Evolutionary conservation across 2,888 invertebrate genomes (phyloP).

Genomic region (Andrena chrysosceles): DNA sequence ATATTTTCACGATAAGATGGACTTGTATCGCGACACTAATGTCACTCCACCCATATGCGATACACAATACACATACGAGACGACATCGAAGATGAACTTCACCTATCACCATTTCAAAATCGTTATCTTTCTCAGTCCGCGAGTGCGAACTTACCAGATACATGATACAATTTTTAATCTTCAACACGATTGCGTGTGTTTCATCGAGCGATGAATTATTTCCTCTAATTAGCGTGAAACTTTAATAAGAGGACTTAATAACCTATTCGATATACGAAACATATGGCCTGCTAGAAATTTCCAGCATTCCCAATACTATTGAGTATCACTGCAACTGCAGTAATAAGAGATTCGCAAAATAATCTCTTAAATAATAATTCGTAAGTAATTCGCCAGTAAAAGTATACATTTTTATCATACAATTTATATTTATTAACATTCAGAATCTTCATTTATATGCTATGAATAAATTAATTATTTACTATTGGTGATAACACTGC

Average conservation of each 20-base stretch:
- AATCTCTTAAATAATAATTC: too few species aligned
- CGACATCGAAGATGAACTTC: conserved; percentile 39
- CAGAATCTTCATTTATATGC: too few species aligned
- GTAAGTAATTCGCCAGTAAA: too few species aligned
- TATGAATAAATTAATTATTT: too few species aligned
- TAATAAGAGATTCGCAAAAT: too few species aligned
- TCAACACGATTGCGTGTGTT: not conserved
- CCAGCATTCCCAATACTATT: not conserved
- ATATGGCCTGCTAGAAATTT: not conserved
- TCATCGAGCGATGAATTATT: not conserved
- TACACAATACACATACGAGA: not conserved
- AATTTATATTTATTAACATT: not conserved
- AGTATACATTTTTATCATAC: too few species aligned
- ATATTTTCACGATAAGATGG: conserved; percentile 27
- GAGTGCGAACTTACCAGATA: not conserved
- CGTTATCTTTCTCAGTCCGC: conserved; percentile 18
- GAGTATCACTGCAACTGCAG: not conserved
- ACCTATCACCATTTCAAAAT: conserved; percentile 15
- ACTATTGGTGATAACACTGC: too few species aligned
- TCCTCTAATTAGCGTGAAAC: not conserved
- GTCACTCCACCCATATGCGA: not conserved
- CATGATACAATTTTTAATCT: not conserved
- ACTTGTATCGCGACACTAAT: not conserved
- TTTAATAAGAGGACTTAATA: not conserved
- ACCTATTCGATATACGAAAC: not conserved